Percentiles rank a stretch among this genome's conserved stretches.
phyloP scores from a whole-genome alignment of 2,888 invertebrate species.

The Ommatoiulus sabulosus region DNA sequence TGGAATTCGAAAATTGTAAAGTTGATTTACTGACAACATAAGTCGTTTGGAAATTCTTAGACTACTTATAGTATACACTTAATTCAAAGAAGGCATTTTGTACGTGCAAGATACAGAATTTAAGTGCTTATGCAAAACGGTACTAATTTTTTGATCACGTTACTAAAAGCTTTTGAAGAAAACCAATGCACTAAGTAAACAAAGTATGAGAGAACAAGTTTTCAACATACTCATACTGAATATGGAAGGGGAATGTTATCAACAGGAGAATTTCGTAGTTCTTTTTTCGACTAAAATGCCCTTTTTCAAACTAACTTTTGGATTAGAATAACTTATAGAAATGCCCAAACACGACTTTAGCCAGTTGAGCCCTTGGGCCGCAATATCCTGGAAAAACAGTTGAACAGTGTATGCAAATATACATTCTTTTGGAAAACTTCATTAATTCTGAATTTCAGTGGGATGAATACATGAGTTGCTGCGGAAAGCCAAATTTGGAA shows the following conservation, averaged over 20 bases:
- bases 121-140: neutral
- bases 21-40: neutral
- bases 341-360: too few species aligned
- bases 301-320: neutral
- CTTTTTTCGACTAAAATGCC: too few species aligned
- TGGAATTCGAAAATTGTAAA: constrained; percentile 18
- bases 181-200: neutral
- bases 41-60: too few species aligned
- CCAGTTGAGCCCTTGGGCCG: too few species aligned
- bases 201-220: neutral
- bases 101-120: too few species aligned
- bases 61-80: too few species aligned
- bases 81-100: too few species aligned
- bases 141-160: neutral
- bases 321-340: too few species aligned
- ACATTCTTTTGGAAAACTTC: neutral
- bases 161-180: neutral
- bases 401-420: neutral
- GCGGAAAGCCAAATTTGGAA: constrained; percentile 26
- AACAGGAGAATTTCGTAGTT: too few species aligned
- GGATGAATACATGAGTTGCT: constrained; percentile 11
- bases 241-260: neutral
- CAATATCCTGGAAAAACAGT: too few species aligned
- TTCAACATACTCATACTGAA: neutral
- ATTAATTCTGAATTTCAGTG: neutral